phyloP scores from a whole-genome alignment of 2,797 vertebrate genomes.

The Fringilla coelebs region DNA sequence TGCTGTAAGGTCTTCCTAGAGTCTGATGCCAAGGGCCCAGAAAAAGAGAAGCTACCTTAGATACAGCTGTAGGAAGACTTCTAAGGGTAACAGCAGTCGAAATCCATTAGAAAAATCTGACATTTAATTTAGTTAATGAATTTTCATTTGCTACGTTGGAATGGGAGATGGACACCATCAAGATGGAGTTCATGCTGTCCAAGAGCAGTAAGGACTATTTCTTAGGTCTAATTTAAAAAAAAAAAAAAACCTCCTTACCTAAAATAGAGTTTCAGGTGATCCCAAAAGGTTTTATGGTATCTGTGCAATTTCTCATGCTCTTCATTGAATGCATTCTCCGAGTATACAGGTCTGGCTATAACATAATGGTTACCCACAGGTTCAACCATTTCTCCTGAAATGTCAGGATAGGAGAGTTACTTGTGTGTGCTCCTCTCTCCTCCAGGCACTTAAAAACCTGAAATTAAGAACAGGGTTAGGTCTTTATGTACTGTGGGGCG shows the following conservation, averaged over 20 bases:
- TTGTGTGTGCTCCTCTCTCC: slow-evolving; percentile 31
- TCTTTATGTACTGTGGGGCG: slow-evolving; percentile 55
- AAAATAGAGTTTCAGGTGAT: slow-evolving; percentile 82
- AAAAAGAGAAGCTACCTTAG: background rate
- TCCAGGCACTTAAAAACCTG: slow-evolving; percentile 62
- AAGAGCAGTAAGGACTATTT: background rate
- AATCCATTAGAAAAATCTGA: background rate
- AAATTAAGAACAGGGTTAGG: slow-evolving; percentile 54
- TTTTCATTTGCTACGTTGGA: background rate
- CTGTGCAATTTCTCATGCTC: slow-evolving; percentile 83
- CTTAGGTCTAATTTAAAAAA: background rate
- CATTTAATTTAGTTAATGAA: background rate
- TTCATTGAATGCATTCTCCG: slow-evolving; percentile 82
- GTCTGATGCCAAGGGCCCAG: background rate
- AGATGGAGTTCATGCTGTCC: background rate
- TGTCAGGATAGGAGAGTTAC: background rate
- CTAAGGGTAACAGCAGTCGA: background rate
- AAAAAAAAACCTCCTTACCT: slow-evolving; percentile 77
- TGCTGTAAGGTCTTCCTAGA: background rate
- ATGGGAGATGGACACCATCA: background rate
- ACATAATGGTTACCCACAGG: slow-evolving; percentile 81
- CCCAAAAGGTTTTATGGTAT: slow-evolving; percentile 80
- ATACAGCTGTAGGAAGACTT: background rate
- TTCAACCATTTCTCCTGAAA: slow-evolving; percentile 76
- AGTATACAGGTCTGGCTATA: slow-evolving; percentile 86